Conservation (phyloP, 2,113 vertebrate species). For the Scomber japonicus region DNA sequence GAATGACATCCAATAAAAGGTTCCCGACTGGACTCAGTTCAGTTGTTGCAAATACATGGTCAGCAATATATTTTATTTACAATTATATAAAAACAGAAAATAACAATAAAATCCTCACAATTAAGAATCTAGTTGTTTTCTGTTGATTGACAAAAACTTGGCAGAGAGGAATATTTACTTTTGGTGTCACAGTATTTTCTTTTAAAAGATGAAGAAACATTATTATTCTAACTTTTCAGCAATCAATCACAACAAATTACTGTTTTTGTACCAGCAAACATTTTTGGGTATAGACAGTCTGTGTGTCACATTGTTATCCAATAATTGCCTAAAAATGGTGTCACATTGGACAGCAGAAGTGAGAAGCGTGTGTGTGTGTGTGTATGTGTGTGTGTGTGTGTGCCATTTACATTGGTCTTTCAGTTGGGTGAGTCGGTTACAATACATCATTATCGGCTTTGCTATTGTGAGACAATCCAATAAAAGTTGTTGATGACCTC, state of each 20-base stretch:
- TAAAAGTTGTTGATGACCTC: slow-evolving; percentile 15
- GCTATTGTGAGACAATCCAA: slow-evolving; percentile 32
- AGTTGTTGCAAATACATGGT: too few relatives aligned
- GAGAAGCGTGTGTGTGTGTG: slow-evolving; percentile 6
- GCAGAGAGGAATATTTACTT: background rate
- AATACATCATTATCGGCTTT: slow-evolving; percentile 43
- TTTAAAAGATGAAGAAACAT: background rate
- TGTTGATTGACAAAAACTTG: too few relatives aligned
- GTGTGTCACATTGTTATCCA: slow-evolving; percentile 30
- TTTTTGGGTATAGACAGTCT: slow-evolving; percentile 8
- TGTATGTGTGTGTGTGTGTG: slow-evolving; percentile 13
- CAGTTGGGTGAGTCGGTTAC: slow-evolving; percentile 34
- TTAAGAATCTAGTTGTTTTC: too few relatives aligned
- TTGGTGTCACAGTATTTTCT: background rate
- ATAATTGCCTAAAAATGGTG: slow-evolving; percentile 38
- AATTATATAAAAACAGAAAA: too few relatives aligned
- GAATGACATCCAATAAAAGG: too few relatives aligned
- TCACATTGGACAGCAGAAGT: slow-evolving; percentile 25
- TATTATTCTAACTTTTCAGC: background rate
- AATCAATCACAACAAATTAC: slow-evolving; percentile 3
- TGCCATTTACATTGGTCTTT: slow-evolving; percentile 18
- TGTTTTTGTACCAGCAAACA: slow-evolving; percentile 9
- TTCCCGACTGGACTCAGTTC: too few relatives aligned
- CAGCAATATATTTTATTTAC: too few relatives aligned
- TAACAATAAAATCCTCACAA: too few relatives aligned